Conservation (phyloP, 2,888 invertebrate species). For the Campopleginae sp. region DNA sequence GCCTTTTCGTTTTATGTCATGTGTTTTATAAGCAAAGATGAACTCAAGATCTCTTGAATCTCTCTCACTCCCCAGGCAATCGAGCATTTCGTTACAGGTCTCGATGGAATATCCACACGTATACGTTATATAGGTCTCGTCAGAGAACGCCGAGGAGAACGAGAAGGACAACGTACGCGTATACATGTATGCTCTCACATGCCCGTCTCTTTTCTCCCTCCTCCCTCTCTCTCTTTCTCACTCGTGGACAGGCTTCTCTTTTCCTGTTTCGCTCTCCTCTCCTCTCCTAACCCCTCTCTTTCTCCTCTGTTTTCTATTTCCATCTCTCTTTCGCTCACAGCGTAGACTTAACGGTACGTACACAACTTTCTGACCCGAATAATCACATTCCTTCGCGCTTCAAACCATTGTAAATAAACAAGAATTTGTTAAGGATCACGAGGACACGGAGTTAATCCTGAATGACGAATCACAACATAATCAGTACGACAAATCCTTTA, state of each 20-base stretch:
- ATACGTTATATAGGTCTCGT: slow-evolving; percentile 36
- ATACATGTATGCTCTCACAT: slow-evolving; percentile 13
- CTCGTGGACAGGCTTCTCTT: neutral
- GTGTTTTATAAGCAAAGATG: slow-evolving; percentile 7
- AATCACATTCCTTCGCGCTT: slow-evolving; percentile 57
- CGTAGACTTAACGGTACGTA: slow-evolving; percentile 59
- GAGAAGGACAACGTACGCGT: neutral
- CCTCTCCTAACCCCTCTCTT: neutral
- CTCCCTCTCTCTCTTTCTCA: neutral
- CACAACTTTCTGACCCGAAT: slow-evolving; percentile 59
- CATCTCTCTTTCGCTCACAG: slow-evolving; percentile 16
- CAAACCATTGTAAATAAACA: slow-evolving; percentile 61
- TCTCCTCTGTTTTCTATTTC: neutral
- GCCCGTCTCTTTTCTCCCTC: neutral
- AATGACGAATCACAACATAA: neutral
- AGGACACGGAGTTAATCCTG: neutral
- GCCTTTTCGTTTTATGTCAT: slow-evolving; percentile 20
- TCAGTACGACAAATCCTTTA: neutral
- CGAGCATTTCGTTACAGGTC: slow-evolving; percentile 23
- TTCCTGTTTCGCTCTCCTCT: neutral
- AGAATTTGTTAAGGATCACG: slow-evolving; percentile 11
- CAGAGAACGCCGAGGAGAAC: slow-evolving; percentile 16
- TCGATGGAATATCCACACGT: neutral
- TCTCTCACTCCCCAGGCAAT: neutral
- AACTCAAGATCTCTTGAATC: neutral